Evolutionary conservation across 2,888 invertebrate genomes (phyloP).

Genomic region (Mesorhabditis sp.): DNA sequence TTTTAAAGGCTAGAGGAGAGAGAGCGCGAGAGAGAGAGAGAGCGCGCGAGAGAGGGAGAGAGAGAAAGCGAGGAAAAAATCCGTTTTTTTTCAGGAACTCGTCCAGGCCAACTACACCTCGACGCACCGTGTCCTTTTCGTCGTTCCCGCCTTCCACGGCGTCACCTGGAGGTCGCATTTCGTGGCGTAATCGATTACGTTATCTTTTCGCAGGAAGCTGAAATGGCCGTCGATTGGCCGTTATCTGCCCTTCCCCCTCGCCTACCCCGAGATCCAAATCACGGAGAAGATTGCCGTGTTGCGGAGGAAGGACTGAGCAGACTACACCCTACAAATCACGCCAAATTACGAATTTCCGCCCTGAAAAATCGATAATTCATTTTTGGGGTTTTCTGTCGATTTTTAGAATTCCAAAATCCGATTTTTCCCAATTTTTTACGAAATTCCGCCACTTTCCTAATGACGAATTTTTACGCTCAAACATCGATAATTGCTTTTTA

Average conservation of each 20-base stretch:
- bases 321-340: neutral
- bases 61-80: neutral
- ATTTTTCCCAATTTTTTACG: no score
- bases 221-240: neutral
- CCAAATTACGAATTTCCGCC: no score
- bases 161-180: slow-evolving; percentile 18
- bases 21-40: no score
- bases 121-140: slow-evolving; percentile 33
- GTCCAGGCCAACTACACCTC: slow-evolving; percentile 23
- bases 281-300: slow-evolving; percentile 39
- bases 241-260: slow-evolving; percentile 30
- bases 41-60: no score
- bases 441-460: no score
- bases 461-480: no score
- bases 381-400: no score
- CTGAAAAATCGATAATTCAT: no score
- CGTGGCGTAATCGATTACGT: slow-evolving; percentile 4
- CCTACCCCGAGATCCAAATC: slow-evolving; percentile 35
- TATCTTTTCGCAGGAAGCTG: neutral
- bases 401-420: no score
- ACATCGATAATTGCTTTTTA: no score
- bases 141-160: slow-evolving; percentile 31
- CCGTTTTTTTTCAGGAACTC: neutral
- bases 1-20: no score
- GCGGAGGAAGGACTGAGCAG: slow-evolving; percentile 22